phyloP scores from a whole-genome alignment of 2,888 invertebrate genomes.

The Escarpia spicata region DNA sequence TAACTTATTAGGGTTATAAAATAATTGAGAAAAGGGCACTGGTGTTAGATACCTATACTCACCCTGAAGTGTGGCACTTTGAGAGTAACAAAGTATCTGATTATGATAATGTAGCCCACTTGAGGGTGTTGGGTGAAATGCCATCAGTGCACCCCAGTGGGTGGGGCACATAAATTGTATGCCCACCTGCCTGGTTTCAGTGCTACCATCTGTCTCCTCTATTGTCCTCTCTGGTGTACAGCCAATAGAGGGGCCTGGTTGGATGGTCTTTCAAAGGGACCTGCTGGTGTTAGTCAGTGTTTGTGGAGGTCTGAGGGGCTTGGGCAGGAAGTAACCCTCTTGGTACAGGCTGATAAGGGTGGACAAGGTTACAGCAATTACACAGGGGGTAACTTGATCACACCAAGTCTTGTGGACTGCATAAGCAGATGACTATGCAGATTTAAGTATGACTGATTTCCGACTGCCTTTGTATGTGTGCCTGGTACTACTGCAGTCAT shows the following conservation, averaged over 20 bases:
- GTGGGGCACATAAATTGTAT: slow-evolving; percentile 1
- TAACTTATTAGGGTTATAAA: background rate
- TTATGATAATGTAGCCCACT: background rate
- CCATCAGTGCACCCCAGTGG: background rate
- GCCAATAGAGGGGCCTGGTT: background rate
- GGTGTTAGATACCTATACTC: background rate
- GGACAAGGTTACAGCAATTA: slow-evolving; percentile 5
- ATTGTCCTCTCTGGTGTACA: background rate
- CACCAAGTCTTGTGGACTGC: background rate
- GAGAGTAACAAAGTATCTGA: background rate
- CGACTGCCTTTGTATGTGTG: background rate
- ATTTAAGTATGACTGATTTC: background rate
- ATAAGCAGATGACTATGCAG: background rate
- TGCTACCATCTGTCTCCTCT: background rate
- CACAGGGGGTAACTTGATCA: background rate
- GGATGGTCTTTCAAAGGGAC: slow-evolving; percentile 3
- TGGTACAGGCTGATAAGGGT: background rate
- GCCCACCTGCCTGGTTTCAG: background rate
- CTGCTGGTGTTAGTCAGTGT: background rate
- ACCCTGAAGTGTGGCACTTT: background rate
- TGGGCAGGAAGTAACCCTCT: background rate
- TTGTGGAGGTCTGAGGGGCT: background rate
- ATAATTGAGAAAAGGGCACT: background rate
- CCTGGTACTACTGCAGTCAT: background rate
- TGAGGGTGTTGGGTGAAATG: background rate